These are phyloP conservation scores for Lepidocolaptes lacrymiger DNA, from an alignment of 2,797 vertebrate genomes.

Conservation along the genomic window DNA sequence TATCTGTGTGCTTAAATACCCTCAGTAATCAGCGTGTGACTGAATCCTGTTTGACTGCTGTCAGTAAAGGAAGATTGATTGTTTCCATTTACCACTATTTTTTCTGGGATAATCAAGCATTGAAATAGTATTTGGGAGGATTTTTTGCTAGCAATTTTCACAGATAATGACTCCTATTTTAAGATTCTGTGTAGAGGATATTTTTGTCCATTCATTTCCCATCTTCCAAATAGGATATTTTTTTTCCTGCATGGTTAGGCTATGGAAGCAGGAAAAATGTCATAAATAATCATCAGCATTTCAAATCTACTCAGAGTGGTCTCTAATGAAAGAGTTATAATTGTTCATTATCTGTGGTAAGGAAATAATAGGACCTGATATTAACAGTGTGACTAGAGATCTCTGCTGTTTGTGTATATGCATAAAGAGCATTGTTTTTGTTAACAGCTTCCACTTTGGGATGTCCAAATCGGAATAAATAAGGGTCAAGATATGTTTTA, in stretches of 20 bases:
- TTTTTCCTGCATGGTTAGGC: background rate
- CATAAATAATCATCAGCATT: background rate
- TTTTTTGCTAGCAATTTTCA: background rate
- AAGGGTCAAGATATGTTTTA: background rate
- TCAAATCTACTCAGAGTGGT: background rate
- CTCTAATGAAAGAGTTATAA: background rate
- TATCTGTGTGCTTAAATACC: background rate
- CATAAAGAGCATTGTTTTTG: background rate
- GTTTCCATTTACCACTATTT: background rate
- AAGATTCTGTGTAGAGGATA: background rate
- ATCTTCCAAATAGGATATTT: background rate
- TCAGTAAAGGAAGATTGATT: constrained; percentile 21
- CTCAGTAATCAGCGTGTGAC: background rate
- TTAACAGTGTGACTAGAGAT: background rate
- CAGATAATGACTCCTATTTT: constrained; percentile 34
- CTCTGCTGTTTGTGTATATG: background rate
- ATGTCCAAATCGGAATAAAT: background rate
- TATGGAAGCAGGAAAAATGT: background rate
- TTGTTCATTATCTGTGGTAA: background rate
- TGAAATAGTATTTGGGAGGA: background rate
- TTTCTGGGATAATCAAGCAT: constrained; percentile 25
- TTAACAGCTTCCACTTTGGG: background rate
- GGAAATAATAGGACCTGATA: background rate
- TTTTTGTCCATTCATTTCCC: constrained; percentile 27
- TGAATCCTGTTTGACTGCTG: background rate